Base-by-base conservation (phyloP, 1,140 invertebrate genomes). In the Meloidogyne hapla region DNA sequence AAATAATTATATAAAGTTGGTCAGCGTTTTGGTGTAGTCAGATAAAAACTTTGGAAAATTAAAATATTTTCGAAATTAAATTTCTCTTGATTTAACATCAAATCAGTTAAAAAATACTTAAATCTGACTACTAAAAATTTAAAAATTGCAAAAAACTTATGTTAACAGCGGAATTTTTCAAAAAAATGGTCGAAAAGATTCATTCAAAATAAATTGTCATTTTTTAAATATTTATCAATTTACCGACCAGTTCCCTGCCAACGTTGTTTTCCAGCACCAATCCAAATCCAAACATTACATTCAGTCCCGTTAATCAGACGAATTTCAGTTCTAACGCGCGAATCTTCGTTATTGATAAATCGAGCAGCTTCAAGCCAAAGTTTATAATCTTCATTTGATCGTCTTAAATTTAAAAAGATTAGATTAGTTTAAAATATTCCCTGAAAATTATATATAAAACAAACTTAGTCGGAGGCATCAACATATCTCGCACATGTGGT, bases 211-310 rank as follows among this genome's bases (percentile, higher is more conserved):
- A 33, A 6, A 33, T 33, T 33, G 33, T 33, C 33, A 33, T 33
- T 33, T 33, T 6, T 6, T 33, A 6, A 33, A 33, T 6, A 33
- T 6, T 6, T 6, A 5, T 33, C 9, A 6, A 6, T 33, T 33
- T 33, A 33, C 33, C 33, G 33, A 80, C 80, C 77, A 62, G 67
- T 76, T 70, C 80, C 80, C 74, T 81, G 80, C 80, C 71, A 81
- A 25, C 69, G 33, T 10, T 76, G 63, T 62, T 81, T 76, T 26
- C 66, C 65, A 56, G 64, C 67, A n/a, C 62, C 72, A 21, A 78
- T 71, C 82, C 82, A 83, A 56, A 85, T 76, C 82, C 82, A 83
- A 23, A 85, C 82, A 62, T 85, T 85, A 75, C 82, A 83, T 25
- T 83, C 82, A 6, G 78, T 70, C 33, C 82, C 82, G 18, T 85